Evolutionary conservation across 2,113 vertebrate species (phyloP).

Genomic region (Oncorhynchus mykiss): DNA sequence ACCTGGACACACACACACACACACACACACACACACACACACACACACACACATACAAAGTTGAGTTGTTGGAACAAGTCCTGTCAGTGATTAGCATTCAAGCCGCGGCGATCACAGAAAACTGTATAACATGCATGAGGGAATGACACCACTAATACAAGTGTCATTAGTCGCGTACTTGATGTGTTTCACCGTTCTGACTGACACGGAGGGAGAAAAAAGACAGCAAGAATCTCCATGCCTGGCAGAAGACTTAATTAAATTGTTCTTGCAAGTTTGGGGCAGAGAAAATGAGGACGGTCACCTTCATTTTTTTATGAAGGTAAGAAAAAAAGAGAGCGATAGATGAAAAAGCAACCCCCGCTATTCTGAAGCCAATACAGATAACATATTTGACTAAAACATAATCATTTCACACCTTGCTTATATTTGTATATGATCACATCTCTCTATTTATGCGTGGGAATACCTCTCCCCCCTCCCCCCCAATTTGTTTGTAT

Average conservation of each 20-base stretch:
- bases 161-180: slow-evolving; percentile 58
- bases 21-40: not conserved
- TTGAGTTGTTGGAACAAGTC: not conserved
- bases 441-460: too few relatives aligned
- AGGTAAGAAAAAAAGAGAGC: not conserved
- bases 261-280: slow-evolving; percentile 45
- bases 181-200: slow-evolving; percentile 34
- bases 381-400: too few relatives aligned
- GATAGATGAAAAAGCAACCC: not conserved
- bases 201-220: slow-evolving; percentile 51
- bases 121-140: slow-evolving; percentile 52
- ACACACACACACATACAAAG: not conserved
- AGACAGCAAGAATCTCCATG: slow-evolving; percentile 44
- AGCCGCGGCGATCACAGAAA: slow-evolving; percentile 37
- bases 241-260: slow-evolving; percentile 63
- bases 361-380: not conserved
- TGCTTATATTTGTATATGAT: too few relatives aligned
- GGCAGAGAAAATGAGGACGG: slow-evolving; percentile 24
- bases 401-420: too few relatives aligned
- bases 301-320: slow-evolving; percentile 3
- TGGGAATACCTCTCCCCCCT: too few relatives aligned
- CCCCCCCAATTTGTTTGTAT: too few relatives aligned
- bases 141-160: slow-evolving; percentile 50
- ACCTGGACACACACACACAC: slow-evolving; percentile 5
- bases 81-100: slow-evolving; percentile 44